These are phyloP conservation scores for Volucella inflata DNA, from an alignment of 2,888 invertebrate species.

Conservation along the genomic window DNA sequence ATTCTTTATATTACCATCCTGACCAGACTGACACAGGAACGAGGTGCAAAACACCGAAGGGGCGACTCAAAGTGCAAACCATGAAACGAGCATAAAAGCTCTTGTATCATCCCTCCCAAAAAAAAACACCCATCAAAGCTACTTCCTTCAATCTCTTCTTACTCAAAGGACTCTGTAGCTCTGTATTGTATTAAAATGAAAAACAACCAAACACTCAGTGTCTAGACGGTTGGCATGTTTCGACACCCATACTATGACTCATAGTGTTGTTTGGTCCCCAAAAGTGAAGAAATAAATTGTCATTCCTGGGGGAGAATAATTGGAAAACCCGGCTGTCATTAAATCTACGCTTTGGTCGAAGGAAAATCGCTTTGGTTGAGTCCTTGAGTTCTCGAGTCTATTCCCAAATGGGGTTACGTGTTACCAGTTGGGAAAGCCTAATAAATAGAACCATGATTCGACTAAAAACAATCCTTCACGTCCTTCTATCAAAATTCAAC, in stretches of 20 bases:
- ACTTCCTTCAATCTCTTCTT: slow-evolving; percentile 48
- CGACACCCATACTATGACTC: slow-evolving; percentile 4
- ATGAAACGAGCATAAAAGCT: slow-evolving; percentile 39
- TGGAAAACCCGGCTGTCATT: slow-evolving; percentile 73
- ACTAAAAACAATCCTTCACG: background rate
- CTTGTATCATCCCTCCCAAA: slow-evolving; percentile 21
- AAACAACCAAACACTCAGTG: slow-evolving; percentile 41
- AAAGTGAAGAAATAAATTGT: slow-evolving; percentile 67
- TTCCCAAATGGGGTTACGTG: slow-evolving; percentile 56
- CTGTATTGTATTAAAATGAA: no score
- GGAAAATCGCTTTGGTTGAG: slow-evolving; percentile 54
- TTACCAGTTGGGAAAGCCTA: slow-evolving; percentile 58
- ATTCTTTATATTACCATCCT: slow-evolving; percentile 23
- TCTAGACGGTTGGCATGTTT: slow-evolving; percentile 72
- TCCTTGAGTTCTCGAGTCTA: slow-evolving; percentile 30
- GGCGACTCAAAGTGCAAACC: slow-evolving; percentile 17
- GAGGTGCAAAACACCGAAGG: slow-evolving; percentile 7
- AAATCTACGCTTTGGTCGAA: slow-evolving; percentile 53
- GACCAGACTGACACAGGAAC: slow-evolving; percentile 21
- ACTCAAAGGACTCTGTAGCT: background rate
- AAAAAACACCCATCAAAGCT: background rate
- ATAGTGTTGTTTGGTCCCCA: no score
- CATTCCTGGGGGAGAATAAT: slow-evolving; percentile 70
- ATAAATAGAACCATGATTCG: slow-evolving; percentile 40
- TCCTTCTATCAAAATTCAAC: no score